Percentiles rank a stretch among this genome's conserved stretches.
Conservation (phyloP, 2,113 vertebrate species). For the Platysternon megacephalum region DNA sequence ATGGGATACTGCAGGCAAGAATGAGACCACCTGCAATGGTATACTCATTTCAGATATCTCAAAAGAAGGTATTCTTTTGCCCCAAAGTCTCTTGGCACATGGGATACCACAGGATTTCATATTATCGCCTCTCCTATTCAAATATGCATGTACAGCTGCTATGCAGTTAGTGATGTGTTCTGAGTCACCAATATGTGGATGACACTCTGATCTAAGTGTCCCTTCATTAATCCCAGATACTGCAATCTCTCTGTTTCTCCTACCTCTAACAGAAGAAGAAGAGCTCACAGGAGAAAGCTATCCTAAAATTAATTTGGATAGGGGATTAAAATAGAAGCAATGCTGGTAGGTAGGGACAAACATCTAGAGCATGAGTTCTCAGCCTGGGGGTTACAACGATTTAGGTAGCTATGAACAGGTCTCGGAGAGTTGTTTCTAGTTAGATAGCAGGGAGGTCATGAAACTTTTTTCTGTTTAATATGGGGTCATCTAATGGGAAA, state of each 20-base stretch:
- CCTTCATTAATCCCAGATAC: not conserved
- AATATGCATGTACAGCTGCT: not conserved
- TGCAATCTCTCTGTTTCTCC: not conserved
- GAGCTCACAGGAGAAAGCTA: not conserved
- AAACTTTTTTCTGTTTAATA: not conserved
- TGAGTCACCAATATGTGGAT: slow-evolving; percentile 3
- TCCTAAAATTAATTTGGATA: not conserved
- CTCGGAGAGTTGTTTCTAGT: not conserved
- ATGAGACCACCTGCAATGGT: not conserved
- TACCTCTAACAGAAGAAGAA: not conserved
- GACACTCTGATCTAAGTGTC: not conserved
- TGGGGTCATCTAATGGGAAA: not conserved
- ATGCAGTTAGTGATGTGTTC: not conserved
- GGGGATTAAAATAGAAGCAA: not conserved
- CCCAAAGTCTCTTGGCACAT: not conserved
- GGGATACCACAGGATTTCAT: not conserved
- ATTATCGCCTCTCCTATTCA: not conserved
- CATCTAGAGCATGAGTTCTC: not conserved
- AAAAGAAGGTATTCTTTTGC: not conserved
- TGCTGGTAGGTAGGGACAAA: not conserved
- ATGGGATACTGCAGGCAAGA: slow-evolving; percentile 1
- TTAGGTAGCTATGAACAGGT: not conserved
- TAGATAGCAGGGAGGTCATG: not conserved
- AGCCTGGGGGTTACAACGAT: not conserved
- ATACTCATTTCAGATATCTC: not conserved